These are phyloP conservation scores for Phymanthus crucifer DNA, from an alignment of 92 coral and sea anemone genomes.

Conservation along the genomic window DNA sequence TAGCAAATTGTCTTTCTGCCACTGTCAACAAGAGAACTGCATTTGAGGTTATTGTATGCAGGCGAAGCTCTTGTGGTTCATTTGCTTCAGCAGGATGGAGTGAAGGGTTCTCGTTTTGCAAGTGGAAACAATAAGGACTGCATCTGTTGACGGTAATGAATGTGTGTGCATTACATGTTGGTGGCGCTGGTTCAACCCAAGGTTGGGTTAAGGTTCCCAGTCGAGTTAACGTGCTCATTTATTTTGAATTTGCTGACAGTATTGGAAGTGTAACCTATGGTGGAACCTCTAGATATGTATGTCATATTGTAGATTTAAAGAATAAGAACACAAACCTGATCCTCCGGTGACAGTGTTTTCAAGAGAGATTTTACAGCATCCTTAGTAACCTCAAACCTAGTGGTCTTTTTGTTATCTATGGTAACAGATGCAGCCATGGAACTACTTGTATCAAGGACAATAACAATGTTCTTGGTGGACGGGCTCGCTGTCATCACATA, in stretches of 20 bases:
- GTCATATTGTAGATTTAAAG: neutral
- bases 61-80: too few species aligned
- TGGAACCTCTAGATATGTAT: neutral
- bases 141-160: too few species aligned
- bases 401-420: conserved; percentile 34
- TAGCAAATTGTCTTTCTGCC: neutral
- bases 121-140: too few species aligned
- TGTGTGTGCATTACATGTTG: too few species aligned
- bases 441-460: conserved; percentile 75
- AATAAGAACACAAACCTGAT: conserved; percentile 44
- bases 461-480: conserved; percentile 61
- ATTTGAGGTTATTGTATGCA: too few species aligned
- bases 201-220: too few species aligned
- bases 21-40: neutral
- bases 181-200: too few species aligned
- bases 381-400: conserved; percentile 50
- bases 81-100: too few species aligned
- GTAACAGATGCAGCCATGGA: conserved; percentile 58
- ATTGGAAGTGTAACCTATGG: neutral
- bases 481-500: conserved; percentile 73
- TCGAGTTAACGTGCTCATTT: too few species aligned
- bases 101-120: too few species aligned
- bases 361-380: conserved; percentile 51
- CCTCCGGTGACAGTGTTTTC: conserved; percentile 54
- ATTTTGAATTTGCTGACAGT: too few species aligned